These are phyloP conservation scores for Lypha dubia DNA, from an alignment of 2,888 invertebrate genomes.

Conservation along the genomic window DNA sequence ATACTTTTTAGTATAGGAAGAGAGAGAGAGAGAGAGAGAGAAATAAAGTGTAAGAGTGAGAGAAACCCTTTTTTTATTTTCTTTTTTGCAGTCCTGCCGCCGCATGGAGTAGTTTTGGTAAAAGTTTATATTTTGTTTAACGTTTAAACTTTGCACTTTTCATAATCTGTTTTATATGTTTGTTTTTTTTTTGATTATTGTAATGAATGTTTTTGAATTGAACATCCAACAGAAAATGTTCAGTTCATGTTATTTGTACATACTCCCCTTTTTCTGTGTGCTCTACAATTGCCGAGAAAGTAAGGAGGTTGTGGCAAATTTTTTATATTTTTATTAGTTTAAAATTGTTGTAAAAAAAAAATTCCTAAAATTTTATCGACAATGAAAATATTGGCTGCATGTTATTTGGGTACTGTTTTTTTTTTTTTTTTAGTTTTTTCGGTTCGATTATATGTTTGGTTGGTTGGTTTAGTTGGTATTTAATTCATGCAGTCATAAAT, in stretches of 20 bases:
- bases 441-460: slow-evolving; percentile 19
- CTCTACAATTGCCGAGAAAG: neutral
- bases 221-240: slow-evolving; percentile 44
- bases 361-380: slow-evolving; percentile 68
- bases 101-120: slow-evolving; percentile 47
- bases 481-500: slow-evolving; percentile 54
- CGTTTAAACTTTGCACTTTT: slow-evolving; percentile 71
- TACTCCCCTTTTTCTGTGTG: neutral
- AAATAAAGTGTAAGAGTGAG: too few species aligned
- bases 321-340: slow-evolving; percentile 59
- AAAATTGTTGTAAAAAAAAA: slow-evolving; percentile 55
- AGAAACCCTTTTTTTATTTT: neutral
- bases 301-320: neutral
- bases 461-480: neutral
- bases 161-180: slow-evolving; percentile 70
- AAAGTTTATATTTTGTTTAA: slow-evolving; percentile 53
- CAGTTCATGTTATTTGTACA: slow-evolving; percentile 37
- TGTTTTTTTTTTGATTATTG: too few species aligned
- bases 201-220: slow-evolving; percentile 48
- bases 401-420: too few species aligned
- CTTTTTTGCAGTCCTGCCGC: neutral
- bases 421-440: slow-evolving; percentile 37
- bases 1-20: neutral
- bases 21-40: neutral
- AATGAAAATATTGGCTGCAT: slow-evolving; percentile 57